Conservation (phyloP, 2,888 invertebrate genomes). For the Hirtodrosophila histrioides region DNA sequence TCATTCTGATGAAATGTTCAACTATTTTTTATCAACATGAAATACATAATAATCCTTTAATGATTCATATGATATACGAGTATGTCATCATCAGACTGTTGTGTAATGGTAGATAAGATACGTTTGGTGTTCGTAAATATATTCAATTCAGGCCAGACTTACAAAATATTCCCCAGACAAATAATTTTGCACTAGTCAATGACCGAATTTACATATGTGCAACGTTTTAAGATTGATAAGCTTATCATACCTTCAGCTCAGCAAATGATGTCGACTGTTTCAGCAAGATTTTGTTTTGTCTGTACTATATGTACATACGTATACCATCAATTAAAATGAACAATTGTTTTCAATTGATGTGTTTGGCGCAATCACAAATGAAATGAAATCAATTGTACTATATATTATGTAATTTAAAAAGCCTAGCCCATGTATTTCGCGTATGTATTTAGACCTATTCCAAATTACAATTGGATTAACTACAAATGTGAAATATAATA, state of each 20-base stretch:
- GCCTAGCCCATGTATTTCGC: no score
- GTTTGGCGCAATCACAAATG: constrained; percentile 18
- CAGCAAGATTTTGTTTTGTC: not conserved
- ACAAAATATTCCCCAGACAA: constrained; percentile 24
- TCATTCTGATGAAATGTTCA: not conserved
- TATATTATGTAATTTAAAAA: not conserved
- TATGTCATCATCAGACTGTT: no score
- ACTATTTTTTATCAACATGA: no score
- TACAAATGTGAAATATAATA: no score
- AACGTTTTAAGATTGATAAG: constrained; percentile 29
- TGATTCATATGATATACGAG: no score
- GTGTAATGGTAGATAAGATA: not conserved
- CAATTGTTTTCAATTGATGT: constrained; percentile 30
- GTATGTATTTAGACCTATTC: no score
- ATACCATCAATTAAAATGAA: constrained; percentile 1
- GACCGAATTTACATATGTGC: constrained; percentile 30
- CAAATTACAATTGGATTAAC: no score
- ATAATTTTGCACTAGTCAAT: constrained; percentile 23
- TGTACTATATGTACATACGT: not conserved
- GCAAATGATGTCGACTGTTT: constrained; percentile 25
- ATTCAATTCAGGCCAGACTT: constrained; percentile 9
- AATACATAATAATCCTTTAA: no score
- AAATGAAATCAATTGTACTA: constrained; percentile 35
- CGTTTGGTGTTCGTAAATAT: constrained; percentile 3
- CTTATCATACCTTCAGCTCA: constrained; percentile 13